phyloP scores from a whole-genome alignment of 2,113 vertebrate species.

The Ptilonorhynchus violaceus region DNA sequence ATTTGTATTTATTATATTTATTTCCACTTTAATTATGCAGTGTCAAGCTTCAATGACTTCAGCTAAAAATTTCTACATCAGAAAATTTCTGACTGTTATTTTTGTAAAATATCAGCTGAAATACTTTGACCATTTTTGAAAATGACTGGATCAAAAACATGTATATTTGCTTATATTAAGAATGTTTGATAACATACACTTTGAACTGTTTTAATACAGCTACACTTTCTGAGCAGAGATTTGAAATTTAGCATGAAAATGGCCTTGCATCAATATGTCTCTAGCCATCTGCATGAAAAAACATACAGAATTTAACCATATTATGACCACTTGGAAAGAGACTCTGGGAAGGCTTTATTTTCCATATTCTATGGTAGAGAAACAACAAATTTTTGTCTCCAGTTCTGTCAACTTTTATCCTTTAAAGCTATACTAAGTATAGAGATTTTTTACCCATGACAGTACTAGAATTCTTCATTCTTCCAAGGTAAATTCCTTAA shows the following conservation, averaged over 20 bases:
- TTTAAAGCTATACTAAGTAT: not conserved
- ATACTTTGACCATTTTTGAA: not conserved
- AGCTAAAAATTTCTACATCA: not conserved
- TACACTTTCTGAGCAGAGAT: not conserved
- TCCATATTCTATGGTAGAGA: not conserved
- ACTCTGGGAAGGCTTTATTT: not conserved
- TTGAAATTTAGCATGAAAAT: not conserved
- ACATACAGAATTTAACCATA: not conserved
- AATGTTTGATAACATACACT: not conserved
- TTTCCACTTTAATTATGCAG: not conserved
- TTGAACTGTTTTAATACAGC: not conserved
- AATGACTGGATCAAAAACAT: not conserved
- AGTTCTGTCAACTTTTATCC: not conserved
- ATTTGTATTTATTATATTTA: not conserved
- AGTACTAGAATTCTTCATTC: not conserved
- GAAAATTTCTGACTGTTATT: not conserved
- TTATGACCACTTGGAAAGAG: not conserved
- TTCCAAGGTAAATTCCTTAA: not conserved
- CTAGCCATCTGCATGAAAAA: not conserved
- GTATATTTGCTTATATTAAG: not conserved
- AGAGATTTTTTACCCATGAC: not conserved
- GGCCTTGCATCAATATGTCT: not conserved
- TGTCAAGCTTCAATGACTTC: not conserved
- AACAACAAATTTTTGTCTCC: not conserved
- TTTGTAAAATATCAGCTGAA: not conserved